Evolutionary conservation across 2,113 vertebrate species (phyloP).

Genomic region (Trachemys scripta): DNA sequence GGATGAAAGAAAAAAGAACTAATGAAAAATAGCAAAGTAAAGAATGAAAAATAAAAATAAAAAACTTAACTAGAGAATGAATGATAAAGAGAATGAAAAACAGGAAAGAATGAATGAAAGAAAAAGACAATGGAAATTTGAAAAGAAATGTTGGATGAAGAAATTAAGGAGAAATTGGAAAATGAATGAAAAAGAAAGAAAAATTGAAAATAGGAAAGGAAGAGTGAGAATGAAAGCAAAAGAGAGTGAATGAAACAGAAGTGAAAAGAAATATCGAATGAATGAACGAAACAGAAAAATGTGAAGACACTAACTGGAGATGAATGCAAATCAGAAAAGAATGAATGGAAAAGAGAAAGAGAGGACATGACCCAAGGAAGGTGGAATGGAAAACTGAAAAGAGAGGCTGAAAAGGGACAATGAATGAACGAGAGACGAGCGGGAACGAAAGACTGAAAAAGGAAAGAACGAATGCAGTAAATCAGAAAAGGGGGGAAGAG

Average conservation of each 20-base stretch:
- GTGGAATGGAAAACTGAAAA: neutral
- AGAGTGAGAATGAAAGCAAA: neutral
- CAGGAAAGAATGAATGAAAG: no score
- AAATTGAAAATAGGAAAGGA: no score
- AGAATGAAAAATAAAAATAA: neutral
- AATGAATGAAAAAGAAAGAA: neutral
- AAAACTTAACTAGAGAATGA: neutral
- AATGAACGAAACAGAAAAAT: no score
- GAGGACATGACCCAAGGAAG: neutral
- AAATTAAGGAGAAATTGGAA: no score
- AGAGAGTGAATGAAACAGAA: neutral
- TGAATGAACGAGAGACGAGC: neutral
- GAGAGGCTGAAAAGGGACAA: neutral
- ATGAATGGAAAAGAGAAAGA: neutral
- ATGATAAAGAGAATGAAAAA: neutral
- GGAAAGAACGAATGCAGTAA: neutral
- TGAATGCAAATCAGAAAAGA: no score
- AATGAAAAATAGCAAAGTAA: neutral
- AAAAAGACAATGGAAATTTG: no score
- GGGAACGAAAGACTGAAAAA: neutral
- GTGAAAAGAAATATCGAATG: no score
- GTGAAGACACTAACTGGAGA: no score
- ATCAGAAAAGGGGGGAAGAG: neutral
- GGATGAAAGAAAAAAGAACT: neutral
- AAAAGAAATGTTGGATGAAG: no score